A percentile compares a stretch with the other conserved stretches of the same genome.
Conservation (phyloP, 2,113 vertebrate species). For the Notarius lentiginosus region DNA sequence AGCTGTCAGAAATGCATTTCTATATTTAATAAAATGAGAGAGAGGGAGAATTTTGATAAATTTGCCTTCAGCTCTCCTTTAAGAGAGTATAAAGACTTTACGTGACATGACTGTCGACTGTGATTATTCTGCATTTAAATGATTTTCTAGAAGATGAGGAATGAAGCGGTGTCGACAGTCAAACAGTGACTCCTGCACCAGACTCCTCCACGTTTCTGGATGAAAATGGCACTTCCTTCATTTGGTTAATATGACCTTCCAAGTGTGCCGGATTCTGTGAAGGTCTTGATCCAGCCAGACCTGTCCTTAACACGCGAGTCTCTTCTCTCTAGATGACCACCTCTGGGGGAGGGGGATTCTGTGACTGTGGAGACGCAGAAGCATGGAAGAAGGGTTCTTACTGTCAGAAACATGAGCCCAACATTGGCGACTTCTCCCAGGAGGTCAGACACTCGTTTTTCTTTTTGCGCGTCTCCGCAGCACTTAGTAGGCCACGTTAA, state of each 20-base stretch:
- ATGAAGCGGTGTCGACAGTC: background rate
- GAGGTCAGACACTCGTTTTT: constrained; percentile 62
- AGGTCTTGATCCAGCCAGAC: background rate
- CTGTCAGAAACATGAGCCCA: constrained; percentile 88
- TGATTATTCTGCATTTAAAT: background rate
- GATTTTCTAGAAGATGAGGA: background rate
- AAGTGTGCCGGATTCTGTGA: constrained; percentile 1
- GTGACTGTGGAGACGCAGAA: constrained; percentile 96
- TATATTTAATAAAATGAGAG: background rate
- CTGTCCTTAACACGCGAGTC: background rate
- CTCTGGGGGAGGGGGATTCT: constrained; percentile 94
- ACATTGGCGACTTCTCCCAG: constrained; percentile 67
- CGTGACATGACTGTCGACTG: background rate
- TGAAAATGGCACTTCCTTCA: background rate
- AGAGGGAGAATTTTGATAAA: no score
- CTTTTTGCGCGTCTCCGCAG: background rate
- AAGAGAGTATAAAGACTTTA: background rate
- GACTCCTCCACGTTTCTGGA: background rate
- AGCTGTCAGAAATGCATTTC: no score
- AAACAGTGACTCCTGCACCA: background rate
- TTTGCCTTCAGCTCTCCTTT: no score
- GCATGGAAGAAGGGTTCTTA: constrained; percentile 96
- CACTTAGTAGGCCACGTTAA: background rate
- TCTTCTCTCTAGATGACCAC: constrained; percentile 87
- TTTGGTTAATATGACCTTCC: background rate